These are phyloP conservation scores for Cottus gobio DNA, from an alignment of 2,113 vertebrate genomes.

Conservation along the genomic window DNA sequence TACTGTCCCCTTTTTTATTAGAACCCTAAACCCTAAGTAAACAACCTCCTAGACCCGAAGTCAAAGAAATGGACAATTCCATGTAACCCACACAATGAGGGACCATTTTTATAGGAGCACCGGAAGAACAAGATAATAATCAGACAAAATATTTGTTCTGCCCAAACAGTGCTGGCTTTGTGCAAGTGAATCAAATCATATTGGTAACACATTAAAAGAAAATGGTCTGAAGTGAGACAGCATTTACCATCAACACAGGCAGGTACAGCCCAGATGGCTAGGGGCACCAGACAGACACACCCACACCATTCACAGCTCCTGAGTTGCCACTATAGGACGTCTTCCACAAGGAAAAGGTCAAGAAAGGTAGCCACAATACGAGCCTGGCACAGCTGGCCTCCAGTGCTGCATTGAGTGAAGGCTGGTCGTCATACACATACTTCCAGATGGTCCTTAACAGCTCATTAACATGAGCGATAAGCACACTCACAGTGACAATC, in stretches of 20 bases:
- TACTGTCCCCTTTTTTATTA: no score
- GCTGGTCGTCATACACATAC: constrained; percentile 8
- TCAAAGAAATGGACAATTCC: no score
- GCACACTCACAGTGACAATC: background rate
- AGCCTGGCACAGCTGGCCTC: constrained; percentile 40
- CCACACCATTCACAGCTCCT: background rate
- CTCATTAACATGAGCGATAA: constrained; percentile 36
- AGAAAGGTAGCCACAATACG: constrained; percentile 9
- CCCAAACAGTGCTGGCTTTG: background rate
- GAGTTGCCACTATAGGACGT: background rate
- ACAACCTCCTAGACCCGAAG: no score
- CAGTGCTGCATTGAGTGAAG: constrained; percentile 4
- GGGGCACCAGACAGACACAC: background rate
- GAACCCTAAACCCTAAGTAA: no score
- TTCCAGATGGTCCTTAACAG: constrained; percentile 52
- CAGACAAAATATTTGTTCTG: no score
- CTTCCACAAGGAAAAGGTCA: constrained; percentile 11
- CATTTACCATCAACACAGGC: background rate
- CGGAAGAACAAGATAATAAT: no score
- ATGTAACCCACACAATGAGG: no score
- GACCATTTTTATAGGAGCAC: no score
- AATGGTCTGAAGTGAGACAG: background rate
- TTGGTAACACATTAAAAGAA: background rate
- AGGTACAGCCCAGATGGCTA: background rate
- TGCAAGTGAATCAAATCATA: background rate